phyloP scores from a whole-genome alignment of 2,113 vertebrate genomes.

The Hemiprocne comata region DNA sequence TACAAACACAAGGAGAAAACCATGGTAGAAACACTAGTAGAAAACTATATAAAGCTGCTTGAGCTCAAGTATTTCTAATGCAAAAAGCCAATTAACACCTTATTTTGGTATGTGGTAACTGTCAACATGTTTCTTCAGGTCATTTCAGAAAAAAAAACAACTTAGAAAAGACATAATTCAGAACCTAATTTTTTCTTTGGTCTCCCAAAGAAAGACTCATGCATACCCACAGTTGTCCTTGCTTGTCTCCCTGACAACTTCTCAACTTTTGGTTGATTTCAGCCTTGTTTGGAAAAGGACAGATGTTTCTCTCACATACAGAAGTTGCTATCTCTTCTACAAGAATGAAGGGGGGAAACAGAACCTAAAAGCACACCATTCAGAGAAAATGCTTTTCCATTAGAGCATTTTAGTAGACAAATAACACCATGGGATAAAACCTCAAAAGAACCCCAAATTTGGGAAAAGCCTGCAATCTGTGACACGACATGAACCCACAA shows the following conservation, averaged over 20 bases:
- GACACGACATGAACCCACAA: fast-evolving
- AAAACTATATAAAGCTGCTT: not conserved
- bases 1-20: not conserved
- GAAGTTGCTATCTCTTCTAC: not conserved
- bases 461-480: fast-evolving
- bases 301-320: not conserved
- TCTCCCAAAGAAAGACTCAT: not conserved
- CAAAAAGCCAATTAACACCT: not conserved
- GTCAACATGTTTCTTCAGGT: not conserved
- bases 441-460: fast-evolving
- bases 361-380: not conserved
- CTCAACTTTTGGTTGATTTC: not conserved
- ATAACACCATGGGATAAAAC: not conserved
- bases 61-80: not conserved
- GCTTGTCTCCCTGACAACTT: no score
- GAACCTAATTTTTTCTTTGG: not conserved
- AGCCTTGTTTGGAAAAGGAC: not conserved
- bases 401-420: not conserved
- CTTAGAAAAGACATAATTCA: fast-evolving
- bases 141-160: not conserved
- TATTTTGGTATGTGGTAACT: not conserved
- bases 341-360: not conserved
- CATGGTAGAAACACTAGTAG: not conserved
- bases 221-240: no score
- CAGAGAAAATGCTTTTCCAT: fast-evolving